Base-by-base conservation (phyloP, 2,113 vertebrate genomes). In the Apeltes quadracus region DNA sequence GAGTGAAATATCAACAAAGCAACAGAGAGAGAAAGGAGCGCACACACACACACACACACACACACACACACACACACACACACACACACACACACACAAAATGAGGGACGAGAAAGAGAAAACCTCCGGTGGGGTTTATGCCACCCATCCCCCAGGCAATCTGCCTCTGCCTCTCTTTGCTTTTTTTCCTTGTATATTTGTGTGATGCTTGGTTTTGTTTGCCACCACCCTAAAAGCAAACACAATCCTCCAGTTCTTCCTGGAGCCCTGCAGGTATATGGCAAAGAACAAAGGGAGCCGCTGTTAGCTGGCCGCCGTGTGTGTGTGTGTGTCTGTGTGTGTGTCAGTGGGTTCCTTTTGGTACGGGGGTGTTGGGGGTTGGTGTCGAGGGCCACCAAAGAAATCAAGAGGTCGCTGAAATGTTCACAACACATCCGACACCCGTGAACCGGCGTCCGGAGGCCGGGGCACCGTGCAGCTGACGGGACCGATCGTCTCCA, bases 1-100 rank as follows among this genome's bases (percentile, higher is more conserved):
- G 69, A 89, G 84, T 76, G 78, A 85, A 90, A 88, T 81, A 91
- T 91, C 78, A 93, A 91, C 88, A 93, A 87, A 86, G 81, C 84
- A 83, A 61, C 68, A 79, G 70, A 87, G 76, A 70, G 53, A 46
- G 81, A 73, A 67, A 71, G 34, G 41, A 34, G 8, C 13, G 8
- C 13, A 39, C 32, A 22, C 20, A 58, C 5, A n/a, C 29, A 34
- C 29, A 56, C 27, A 27, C 50, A 25, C 4, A 53, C 50, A 34
- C 7, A 56, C 53, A 55, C 11, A 12, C 53, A 43, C 65, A 46
- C 62, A 56, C 50, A 25, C 22, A 53, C 51, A 34, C 8, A 20
- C 55, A 61, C 12, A 59, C 56, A 38, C 32, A 36, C 57, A 34
- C 61, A 13, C 32, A 58, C 64, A 51, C 59, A 56, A 61, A 63